phyloP scores from a whole-genome alignment of 2,888 invertebrate species.

The Mesorhabditis sp. region DNA sequence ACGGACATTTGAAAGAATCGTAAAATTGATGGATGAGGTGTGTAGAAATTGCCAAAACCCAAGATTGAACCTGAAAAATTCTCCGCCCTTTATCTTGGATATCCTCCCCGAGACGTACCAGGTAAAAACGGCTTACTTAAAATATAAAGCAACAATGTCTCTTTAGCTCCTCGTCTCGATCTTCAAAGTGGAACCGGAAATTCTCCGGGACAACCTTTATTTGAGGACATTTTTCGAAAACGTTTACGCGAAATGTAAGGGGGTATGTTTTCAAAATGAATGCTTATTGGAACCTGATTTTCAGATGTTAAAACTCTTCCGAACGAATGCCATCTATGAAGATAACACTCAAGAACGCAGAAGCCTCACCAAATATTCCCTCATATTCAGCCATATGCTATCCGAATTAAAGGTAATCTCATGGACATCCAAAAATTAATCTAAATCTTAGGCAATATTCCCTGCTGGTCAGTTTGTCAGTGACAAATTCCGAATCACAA shows the following conservation, averaged over 20 bases:
- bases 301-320: constrained; percentile 81
- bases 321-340: constrained; percentile 76
- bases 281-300: constrained; percentile 10
- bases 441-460: not conserved
- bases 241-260: constrained; percentile 95
- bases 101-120: constrained; percentile 98
- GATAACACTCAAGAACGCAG: constrained; percentile 88
- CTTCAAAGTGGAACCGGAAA: constrained; percentile 37
- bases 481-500: constrained; percentile 92
- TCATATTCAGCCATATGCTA: constrained; percentile 98
- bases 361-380: constrained; percentile 91
- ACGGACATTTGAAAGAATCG: constrained; percentile 39
- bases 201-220: constrained; percentile 75
- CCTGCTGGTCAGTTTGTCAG: constrained; percentile 75
- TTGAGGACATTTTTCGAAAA: constrained; percentile 96
- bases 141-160: constrained; percentile 1
- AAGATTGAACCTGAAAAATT: constrained; percentile 84
- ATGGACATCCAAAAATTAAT: constrained; percentile 6
- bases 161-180: constrained; percentile 33
- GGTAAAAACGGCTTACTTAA: constrained; percentile 60
- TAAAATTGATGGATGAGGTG: constrained; percentile 64
- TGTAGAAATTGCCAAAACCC: constrained; percentile 97
- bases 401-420: constrained; percentile 74
- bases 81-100: constrained; percentile 97
- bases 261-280: constrained; percentile 63